phyloP scores from a whole-genome alignment of 2,888 invertebrate genomes.

The Spodoptera exigua region DNA sequence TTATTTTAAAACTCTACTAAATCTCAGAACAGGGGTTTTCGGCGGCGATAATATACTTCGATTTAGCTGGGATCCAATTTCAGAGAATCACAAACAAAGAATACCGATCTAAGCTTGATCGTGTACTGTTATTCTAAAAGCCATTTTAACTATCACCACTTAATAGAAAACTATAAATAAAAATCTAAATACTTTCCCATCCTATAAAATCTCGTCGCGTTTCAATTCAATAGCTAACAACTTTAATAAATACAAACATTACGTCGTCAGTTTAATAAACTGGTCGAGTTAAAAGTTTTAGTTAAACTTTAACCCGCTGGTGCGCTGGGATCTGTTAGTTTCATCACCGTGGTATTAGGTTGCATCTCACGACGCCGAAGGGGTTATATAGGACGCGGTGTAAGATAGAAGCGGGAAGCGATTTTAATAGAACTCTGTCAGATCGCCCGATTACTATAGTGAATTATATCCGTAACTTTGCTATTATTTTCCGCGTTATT shows the following conservation, averaged over 20 bases:
- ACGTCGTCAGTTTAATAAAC: conserved; percentile 46
- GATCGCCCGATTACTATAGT: neutral
- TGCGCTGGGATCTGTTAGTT: conserved; percentile 58
- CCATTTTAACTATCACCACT: no score
- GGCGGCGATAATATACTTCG: no score
- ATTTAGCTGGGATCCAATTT: no score
- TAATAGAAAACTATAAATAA: no score
- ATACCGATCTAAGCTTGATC: no score
- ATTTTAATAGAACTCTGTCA: neutral
- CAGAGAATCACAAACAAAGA: no score
- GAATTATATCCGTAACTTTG: no score
- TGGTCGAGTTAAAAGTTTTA: conserved; percentile 52
- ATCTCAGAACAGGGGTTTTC: no score
- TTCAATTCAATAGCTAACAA: conserved; percentile 19
- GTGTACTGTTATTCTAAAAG: no score
- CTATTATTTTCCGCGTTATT: no score
- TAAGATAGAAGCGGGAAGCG: conserved; percentile 26
- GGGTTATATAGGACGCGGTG: conserved; percentile 42
- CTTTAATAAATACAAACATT: conserved; percentile 44
- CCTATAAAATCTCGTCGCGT: conserved; percentile 1
- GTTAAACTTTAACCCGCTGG: conserved; percentile 65
- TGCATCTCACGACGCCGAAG: conserved; percentile 53
- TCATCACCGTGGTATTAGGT: conserved; percentile 62
- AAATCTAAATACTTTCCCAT: neutral
- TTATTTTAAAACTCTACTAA: no score